These are phyloP conservation scores for Diuraphis noxia DNA, from an alignment of 1,140 invertebrate species.

Conservation along the genomic window DNA sequence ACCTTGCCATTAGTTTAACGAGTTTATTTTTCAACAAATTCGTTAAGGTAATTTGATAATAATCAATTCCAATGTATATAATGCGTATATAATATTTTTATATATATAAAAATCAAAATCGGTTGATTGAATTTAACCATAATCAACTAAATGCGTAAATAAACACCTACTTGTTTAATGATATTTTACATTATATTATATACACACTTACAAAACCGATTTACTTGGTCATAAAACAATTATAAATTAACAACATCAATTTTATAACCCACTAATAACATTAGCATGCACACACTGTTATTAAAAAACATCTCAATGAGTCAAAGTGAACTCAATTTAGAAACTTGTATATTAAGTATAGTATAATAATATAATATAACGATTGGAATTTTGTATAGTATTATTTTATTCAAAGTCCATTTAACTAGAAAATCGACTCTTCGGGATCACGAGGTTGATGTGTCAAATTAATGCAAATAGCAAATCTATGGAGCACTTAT, in stretches of 20 bases:
- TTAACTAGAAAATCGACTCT: neutral
- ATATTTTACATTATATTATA: neutral
- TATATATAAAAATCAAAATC: neutral
- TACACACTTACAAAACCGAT: neutral
- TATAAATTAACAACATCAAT: neutral
- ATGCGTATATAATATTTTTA: neutral
- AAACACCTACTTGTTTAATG: neutral
- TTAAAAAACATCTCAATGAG: slow-evolving; percentile 1
- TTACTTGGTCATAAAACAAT: neutral
- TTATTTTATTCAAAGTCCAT: neutral
- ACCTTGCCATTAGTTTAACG: slow-evolving; percentile 23
- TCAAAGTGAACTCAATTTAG: neutral
- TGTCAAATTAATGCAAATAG: neutral
- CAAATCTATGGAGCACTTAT: neutral
- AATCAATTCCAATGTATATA: neutral
- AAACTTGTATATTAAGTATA: neutral
- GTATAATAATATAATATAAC: neutral
- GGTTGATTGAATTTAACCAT: neutral
- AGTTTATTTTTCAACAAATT: slow-evolving; percentile 18
- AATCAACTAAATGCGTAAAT: neutral
- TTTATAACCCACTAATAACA: neutral
- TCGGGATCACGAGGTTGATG: too few relatives aligned
- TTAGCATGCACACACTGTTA: neutral
- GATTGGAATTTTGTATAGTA: neutral
- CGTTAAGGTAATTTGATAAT: slow-evolving; percentile 5